phyloP scores from a whole-genome alignment of 2,797 vertebrate species.

The Cyclura pinguis region DNA sequence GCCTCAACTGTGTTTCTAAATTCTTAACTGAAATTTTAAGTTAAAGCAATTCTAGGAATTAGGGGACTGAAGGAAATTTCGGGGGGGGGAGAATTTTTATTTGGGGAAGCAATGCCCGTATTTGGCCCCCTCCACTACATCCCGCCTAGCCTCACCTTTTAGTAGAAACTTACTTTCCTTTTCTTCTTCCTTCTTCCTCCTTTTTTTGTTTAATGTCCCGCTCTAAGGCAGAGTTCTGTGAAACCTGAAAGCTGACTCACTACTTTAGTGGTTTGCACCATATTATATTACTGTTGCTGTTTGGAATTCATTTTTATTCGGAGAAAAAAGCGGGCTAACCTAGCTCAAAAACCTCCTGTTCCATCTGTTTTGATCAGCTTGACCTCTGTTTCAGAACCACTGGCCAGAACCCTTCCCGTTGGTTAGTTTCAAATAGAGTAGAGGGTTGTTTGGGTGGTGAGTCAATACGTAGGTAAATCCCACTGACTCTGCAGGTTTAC shows the following conservation, averaged over 20 bases:
- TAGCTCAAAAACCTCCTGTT: neutral
- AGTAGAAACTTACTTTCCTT: neutral
- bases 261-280: neutral
- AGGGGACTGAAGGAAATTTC: too few species aligned
- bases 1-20: too few species aligned
- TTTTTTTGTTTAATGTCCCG: neutral
- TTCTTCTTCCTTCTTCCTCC: accelerated
- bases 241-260: neutral
- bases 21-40: too few species aligned
- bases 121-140: too few species aligned
- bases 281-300: neutral
- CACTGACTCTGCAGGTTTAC: too few species aligned
- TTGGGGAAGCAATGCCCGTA: too few species aligned
- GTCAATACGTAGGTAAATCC: too few species aligned
- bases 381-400: neutral
- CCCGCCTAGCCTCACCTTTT: neutral
- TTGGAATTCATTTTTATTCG: too few species aligned
- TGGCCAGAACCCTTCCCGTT: neutral
- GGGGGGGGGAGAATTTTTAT: too few species aligned
- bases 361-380: neutral
- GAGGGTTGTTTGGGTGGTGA: too few species aligned
- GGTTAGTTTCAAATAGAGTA: too few species aligned
- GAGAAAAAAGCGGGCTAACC: neutral
- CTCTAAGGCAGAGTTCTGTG: neutral
- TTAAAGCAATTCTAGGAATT: too few species aligned